Evolutionary conservation across 2,113 vertebrate species (phyloP).

Genomic region (Diadophis punctatus): DNA sequence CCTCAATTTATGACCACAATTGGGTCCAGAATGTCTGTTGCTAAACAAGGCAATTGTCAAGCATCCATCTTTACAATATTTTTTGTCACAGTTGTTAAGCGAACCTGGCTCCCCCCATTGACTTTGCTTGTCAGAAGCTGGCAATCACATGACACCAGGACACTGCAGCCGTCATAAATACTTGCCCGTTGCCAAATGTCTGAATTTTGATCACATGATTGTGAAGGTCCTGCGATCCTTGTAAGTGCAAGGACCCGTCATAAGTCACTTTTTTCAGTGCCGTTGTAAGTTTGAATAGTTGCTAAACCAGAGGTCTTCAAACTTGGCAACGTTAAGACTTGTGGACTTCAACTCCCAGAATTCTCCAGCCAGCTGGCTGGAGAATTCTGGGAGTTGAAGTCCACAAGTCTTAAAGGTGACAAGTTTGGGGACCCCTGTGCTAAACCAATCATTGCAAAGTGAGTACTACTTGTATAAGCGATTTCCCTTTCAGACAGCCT

Average conservation of each 20-base stretch:
- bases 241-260: background rate
- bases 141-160: background rate
- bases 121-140: background rate
- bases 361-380: no score
- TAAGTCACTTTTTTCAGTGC: background rate
- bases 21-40: background rate
- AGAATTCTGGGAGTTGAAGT: no score
- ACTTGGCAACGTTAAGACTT: no score
- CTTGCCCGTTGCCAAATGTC: background rate
- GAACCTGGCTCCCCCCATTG: background rate
- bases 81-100: background rate
- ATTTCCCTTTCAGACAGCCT: background rate
- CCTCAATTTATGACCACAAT: background rate
- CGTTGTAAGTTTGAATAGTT: no score
- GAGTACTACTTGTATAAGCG: background rate
- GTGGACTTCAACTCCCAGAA: no score
- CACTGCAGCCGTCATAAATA: background rate
- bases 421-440: background rate
- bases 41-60: background rate
- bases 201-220: no score
- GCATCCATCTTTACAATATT: background rate
- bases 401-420: no score
- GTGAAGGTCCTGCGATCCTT: background rate
- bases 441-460: background rate
- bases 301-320: no score